These are phyloP conservation scores for Zonitis immaculata DNA, from an alignment of 2,888 invertebrate genomes.

Conservation along the genomic window DNA sequence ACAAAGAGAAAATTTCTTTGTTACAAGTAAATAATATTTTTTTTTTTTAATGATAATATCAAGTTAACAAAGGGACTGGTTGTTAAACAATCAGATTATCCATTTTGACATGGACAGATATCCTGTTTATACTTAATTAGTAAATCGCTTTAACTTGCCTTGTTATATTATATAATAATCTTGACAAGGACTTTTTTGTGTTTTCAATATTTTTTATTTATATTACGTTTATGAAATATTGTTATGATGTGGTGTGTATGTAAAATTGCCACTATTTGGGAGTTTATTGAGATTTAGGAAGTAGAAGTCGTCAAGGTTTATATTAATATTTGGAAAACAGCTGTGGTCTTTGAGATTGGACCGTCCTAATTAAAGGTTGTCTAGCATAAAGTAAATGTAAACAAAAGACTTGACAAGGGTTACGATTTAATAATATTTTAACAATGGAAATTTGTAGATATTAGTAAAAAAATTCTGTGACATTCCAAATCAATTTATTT, in stretches of 20 bases:
- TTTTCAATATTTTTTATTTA: not conserved
- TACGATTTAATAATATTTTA: slow-evolving; percentile 22
- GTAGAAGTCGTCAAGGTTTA: slow-evolving; percentile 22
- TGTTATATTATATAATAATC: no score
- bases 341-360: slow-evolving; percentile 25
- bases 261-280: not conserved
- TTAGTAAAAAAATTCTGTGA: not conserved
- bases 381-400: slow-evolving; percentile 25
- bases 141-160: no score
- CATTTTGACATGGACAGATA: slow-evolving; percentile 13
- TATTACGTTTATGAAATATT: not conserved
- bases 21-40: no score
- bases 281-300: slow-evolving; percentile 16
- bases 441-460: not conserved
- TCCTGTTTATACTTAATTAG: not conserved
- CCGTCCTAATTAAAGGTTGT: slow-evolving; percentile 29
- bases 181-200: no score
- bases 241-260: not conserved
- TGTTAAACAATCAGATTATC: slow-evolving; percentile 15
- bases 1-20: no score
- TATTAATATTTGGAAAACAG: slow-evolving; percentile 30
- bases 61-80: slow-evolving; percentile 5
- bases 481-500: not conserved
- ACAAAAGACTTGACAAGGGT: slow-evolving; percentile 29
- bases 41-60: no score